phyloP scores from a whole-genome alignment of 2,797 vertebrate species.

The Propithecus deckenii region DNA sequence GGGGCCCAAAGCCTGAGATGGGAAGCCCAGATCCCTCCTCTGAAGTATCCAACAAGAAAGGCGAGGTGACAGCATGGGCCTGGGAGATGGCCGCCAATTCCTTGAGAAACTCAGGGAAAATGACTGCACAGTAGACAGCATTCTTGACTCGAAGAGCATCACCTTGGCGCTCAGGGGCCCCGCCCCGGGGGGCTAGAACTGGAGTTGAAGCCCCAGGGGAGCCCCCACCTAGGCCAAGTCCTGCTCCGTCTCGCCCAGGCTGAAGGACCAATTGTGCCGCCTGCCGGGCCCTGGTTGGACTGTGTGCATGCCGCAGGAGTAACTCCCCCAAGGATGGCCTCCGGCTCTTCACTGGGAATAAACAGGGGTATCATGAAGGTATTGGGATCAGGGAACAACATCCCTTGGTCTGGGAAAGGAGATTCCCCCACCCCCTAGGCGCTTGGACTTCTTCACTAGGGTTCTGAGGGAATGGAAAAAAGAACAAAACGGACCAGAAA shows the following conservation, averaged over 20 bases:
- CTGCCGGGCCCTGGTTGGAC: conserved; percentile 93
- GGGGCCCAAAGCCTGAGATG: conserved; percentile 68
- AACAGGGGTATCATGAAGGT: conserved; percentile 55
- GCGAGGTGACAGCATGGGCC: conserved; percentile 94
- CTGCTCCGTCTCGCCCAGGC: conserved; percentile 90
- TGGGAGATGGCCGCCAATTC: conserved; percentile 96
- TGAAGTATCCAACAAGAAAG: conserved; percentile 88
- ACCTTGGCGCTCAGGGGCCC: conserved; percentile 89
- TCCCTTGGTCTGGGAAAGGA: background rate
- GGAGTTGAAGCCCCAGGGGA: conserved; percentile 82
- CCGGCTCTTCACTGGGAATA: conserved; percentile 91
- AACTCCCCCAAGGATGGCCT: conserved; percentile 95
- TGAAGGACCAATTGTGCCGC: conserved; percentile 92
- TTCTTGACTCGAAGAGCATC: conserved; percentile 96
- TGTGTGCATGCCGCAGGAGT: conserved; percentile 95
- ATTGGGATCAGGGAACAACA: background rate
- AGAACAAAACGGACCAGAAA: conserved; percentile 1
- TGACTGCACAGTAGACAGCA: conserved; percentile 95
- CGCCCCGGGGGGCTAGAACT: conserved; percentile 84
- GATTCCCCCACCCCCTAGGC: background rate
- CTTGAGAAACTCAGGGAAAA: conserved; percentile 98
- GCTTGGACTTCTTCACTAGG: conserved; percentile 11
- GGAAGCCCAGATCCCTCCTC: conserved; percentile 84
- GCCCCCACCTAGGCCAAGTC: conserved; percentile 81
- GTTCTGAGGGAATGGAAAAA: background rate